phyloP scores from a whole-genome alignment of 2,888 invertebrate genomes.

The Tholera decimalis region DNA sequence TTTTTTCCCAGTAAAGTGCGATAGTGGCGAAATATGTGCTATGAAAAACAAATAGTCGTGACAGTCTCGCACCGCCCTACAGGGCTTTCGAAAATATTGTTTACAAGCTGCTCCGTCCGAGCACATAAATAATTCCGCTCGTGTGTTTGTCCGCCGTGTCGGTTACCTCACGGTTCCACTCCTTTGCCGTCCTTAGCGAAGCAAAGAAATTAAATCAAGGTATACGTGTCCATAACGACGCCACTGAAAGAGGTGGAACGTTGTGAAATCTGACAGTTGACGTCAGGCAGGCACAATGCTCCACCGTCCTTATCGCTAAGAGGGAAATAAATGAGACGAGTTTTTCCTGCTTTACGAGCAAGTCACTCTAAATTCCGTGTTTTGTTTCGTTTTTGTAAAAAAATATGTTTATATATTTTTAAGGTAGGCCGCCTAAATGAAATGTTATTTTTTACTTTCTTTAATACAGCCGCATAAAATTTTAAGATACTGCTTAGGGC shows the following conservation, averaged over 20 bases:
- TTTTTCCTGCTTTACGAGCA: conserved; percentile 80
- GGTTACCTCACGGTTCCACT: conserved; percentile 45
- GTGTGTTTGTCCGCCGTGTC: conserved; percentile 60
- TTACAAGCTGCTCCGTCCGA: conserved; percentile 51
- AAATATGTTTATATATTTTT: conserved; percentile 65
- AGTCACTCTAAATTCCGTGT: conserved; percentile 77
- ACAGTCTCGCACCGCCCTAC: conserved; percentile 32
- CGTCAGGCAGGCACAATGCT: conserved; percentile 79
- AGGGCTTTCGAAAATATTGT: conserved; percentile 47
- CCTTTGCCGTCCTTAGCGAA: conserved; percentile 52
- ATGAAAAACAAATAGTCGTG: conserved; percentile 55
- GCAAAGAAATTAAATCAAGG: conserved; percentile 76
- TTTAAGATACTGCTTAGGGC: conserved; percentile 57
- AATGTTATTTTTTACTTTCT: conserved; percentile 64
- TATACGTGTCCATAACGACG: conserved; percentile 63
- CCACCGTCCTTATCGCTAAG: conserved; percentile 82
- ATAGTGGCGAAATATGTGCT: conserved; percentile 42
- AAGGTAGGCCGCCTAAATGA: conserved; percentile 58
- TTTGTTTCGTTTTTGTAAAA: conserved; percentile 74
- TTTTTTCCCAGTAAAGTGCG: conserved; percentile 46
- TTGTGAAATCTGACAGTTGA: conserved; percentile 85
- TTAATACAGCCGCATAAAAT: conserved; percentile 58
- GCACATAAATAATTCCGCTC: conserved; percentile 67
- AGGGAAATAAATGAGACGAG: conserved; percentile 85
- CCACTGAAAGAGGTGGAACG: conserved; percentile 66